phyloP scores from a whole-genome alignment of 1,140 invertebrate genomes.

The Melanaphis sacchari region DNA sequence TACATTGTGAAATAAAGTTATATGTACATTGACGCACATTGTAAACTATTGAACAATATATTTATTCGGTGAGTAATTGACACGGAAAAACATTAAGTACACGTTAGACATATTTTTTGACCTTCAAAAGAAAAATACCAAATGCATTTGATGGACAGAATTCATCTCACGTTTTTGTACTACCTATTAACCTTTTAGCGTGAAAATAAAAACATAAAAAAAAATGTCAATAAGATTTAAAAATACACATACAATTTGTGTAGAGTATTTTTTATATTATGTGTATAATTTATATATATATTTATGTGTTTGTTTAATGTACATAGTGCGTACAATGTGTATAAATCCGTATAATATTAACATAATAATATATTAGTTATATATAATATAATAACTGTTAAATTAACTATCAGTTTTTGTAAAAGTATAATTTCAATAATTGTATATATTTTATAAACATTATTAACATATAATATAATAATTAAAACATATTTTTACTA shows the following conservation, averaged over 20 bases:
- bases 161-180: background rate
- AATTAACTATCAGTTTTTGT: background rate
- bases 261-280: background rate
- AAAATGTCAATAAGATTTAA: background rate
- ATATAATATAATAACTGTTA: background rate
- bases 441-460: background rate
- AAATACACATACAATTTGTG: background rate
- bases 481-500: background rate
- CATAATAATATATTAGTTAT: background rate
- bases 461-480: too few species aligned
- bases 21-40: background rate
- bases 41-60: background rate
- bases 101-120: background rate
- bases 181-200: constrained; percentile 7
- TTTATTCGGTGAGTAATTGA: background rate
- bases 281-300: background rate
- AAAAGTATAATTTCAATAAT: background rate
- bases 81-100: background rate
- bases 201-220: background rate
- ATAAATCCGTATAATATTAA: background rate
- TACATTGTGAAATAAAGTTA: background rate
- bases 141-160: too few species aligned
- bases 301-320: background rate
- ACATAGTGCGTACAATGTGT: background rate
- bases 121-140: background rate